Conservation (phyloP, 2,113 vertebrate genomes). For the Orycteropus afer region DNA sequence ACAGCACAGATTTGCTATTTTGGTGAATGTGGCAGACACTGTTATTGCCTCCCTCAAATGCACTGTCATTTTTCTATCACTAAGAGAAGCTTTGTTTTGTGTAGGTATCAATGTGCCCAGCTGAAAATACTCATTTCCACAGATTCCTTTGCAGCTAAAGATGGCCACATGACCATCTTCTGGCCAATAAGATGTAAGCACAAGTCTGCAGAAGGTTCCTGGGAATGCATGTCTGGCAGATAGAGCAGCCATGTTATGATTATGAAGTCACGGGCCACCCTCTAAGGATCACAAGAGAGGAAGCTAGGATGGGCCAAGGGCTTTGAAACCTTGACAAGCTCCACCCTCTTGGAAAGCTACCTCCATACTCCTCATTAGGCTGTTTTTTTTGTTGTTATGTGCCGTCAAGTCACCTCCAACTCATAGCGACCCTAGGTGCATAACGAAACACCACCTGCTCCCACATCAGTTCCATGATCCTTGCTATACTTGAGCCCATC, state of each 20-base stretch:
- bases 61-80: background rate
- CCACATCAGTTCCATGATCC: too few species aligned
- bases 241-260: background rate
- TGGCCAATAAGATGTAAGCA: background rate
- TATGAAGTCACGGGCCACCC: background rate
- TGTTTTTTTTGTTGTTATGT: too few species aligned
- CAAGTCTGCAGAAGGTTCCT: background rate
- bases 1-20: background rate
- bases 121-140: background rate
- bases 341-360: background rate
- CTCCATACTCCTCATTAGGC: background rate
- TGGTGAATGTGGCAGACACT: background rate
- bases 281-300: background rate
- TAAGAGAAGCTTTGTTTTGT: background rate
- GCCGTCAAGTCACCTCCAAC: too few species aligned
- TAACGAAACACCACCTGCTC: too few species aligned
- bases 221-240: background rate
- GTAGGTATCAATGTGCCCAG: background rate
- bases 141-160: slow-evolving; percentile 33
- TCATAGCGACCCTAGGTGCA: too few species aligned
- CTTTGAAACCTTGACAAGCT: background rate
- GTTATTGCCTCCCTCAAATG: background rate
- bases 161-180: background rate
- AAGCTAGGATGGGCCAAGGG: background rate
- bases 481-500: too few species aligned